Evolutionary conservation across 1,140 invertebrate species (phyloP).

Genomic region (Rhopalosiphum maidis): DNA sequence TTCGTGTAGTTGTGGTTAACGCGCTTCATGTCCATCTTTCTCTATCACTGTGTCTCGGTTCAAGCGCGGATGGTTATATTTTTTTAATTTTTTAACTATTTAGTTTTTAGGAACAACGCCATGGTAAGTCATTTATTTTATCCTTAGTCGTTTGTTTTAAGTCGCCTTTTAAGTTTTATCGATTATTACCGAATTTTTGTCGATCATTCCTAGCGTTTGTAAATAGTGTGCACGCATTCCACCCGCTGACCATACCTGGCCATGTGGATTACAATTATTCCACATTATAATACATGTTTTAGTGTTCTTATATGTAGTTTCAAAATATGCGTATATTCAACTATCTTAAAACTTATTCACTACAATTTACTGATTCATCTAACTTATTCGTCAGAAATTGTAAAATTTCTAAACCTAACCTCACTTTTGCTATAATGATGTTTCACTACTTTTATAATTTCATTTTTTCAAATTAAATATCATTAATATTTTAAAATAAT

Average conservation of each 20-base stretch:
- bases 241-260: not conserved
- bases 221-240: not conserved
- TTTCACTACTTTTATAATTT: not conserved
- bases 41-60: not conserved
- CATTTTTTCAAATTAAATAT: no score
- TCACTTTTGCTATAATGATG: not conserved
- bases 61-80: constrained; percentile 21
- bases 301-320: no score
- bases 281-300: not conserved
- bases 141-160: not conserved
- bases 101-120: constrained; percentile 40
- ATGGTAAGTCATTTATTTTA: constrained; percentile 29
- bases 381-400: not conserved
- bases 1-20: not conserved
- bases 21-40: constrained; percentile 7
- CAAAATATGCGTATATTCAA: not conserved
- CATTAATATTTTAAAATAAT: not conserved
- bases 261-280: not conserved
- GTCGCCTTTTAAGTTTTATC: not conserved
- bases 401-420: constrained; percentile 8
- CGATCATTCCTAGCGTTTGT: no score
- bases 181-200: not conserved
- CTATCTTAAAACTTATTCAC: not conserved
- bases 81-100: not conserved
- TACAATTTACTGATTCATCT: not conserved